Evolutionary conservation across 2,113 vertebrate species (phyloP), one percentile per base, ranked within the genome.

Genomic region (Labrus mixtus): DNA sequence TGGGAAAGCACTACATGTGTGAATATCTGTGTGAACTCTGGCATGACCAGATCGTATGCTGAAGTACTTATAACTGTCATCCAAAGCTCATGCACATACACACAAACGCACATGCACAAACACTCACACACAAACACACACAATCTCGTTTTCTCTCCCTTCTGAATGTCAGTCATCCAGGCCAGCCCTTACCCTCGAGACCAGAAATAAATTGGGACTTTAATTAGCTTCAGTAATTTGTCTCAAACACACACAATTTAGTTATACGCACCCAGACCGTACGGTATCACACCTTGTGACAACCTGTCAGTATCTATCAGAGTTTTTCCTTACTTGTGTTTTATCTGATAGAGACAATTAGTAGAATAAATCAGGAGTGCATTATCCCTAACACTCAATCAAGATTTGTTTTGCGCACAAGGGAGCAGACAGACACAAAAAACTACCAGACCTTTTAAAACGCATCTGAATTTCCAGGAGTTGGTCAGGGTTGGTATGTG

Each of bases 161-260:
- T 55, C 46, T 89, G 79, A 79, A 85, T 89, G 85, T 85, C 77
- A 79, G 73, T 85, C 86, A 90, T 90, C 84, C 75, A 88, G 90
- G 88, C 84, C 85, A 87, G 71, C 36, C 10, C 67, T 43, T 13
- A 17, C 12, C 20, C 12, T 63, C 92, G 91, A 89, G 90, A 92
- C 82, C 79, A 63, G 79, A 41, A 69, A 83, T 76, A 92, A 90
- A 33, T 55, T 91, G 83, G 90, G 90, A 82, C 91, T 91, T 87
- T 89, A 92, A 93, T 93, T 93, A 93, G 88, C 78, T 39, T 1
- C 11, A 76, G 78, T 93, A 93, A 93, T 93, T 93, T 91, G 89
- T 37, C 51, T 29, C 33, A 23, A 41, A 22, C 59, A 46, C 59
- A 33, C 55, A 54, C 57, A 48, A 11, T 45, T 13, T 43, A 12